Evolutionary conservation across 2,113 vertebrate genomes (phyloP).

Genomic region (Ranitomeya imitator): DNA sequence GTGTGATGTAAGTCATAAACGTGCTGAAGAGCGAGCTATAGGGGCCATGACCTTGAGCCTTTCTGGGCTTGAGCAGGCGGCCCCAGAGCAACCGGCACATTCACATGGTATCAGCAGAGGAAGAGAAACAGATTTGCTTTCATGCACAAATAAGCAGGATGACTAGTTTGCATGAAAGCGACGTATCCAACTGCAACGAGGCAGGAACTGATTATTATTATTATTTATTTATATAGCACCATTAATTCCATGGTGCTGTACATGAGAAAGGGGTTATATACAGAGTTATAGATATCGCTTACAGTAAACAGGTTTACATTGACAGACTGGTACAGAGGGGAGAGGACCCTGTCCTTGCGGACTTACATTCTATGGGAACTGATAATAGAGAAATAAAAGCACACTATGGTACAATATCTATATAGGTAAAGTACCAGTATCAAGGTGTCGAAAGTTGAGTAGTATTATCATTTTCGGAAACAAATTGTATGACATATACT

Average conservation of each 20-base stretch:
- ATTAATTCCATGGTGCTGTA: no score
- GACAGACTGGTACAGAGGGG: no score
- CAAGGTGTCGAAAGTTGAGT: neutral
- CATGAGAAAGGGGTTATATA: no score
- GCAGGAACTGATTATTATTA: neutral
- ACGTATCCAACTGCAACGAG: neutral
- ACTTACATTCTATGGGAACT: no score
- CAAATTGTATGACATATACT: neutral
- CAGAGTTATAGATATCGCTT: no score
- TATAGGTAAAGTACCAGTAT: no score
- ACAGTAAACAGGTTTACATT: no score
- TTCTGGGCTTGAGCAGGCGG: slow-evolving; percentile 15
- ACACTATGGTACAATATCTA: neutral
- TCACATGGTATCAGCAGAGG: neutral
- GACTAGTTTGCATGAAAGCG: neutral
- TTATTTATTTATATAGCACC: no score
- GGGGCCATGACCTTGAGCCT: slow-evolving; percentile 31
- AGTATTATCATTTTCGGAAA: neutral
- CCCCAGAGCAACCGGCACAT: slow-evolving; percentile 7
- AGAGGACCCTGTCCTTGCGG: no score
- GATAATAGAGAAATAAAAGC: neutral
- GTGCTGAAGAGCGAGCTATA: slow-evolving; percentile 32
- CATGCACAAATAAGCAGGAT: slow-evolving; percentile 25
- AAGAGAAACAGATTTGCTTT: slow-evolving; percentile 30
- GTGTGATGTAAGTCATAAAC: slow-evolving; percentile 43